These are phyloP conservation scores for Halocynthia aurantium DNA, from an alignment of 23 tunicate species.

Conservation along the genomic window DNA sequence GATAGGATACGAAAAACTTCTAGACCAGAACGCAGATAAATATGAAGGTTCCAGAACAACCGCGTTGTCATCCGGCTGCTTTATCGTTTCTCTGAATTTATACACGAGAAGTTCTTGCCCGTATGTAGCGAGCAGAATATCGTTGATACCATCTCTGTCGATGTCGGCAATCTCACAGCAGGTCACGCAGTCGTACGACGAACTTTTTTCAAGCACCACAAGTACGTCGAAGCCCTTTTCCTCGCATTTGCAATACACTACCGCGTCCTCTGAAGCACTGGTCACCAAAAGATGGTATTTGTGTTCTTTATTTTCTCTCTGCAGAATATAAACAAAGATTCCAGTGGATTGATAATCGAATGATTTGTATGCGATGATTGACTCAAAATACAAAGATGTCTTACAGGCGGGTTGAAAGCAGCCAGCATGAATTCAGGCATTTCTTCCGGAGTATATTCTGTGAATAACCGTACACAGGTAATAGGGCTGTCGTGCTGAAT, in stretches of 20 bases:
- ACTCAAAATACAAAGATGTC: neutral
- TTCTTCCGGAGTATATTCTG: neutral
- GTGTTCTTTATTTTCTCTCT: neutral
- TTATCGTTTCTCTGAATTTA: slow-evolving; percentile 4
- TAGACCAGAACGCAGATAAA: slow-evolving; percentile 44
- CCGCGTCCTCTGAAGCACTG: slow-evolving; percentile 61
- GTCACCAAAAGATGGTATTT: slow-evolving; percentile 43
- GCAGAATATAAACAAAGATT: neutral
- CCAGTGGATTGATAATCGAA: too few species aligned
- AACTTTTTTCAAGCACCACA: slow-evolving; percentile 33
- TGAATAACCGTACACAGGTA: slow-evolving; percentile 28
- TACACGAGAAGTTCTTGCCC: slow-evolving; percentile 64
- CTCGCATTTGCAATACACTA: slow-evolving; percentile 41
- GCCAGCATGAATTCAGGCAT: slow-evolving; percentile 14
- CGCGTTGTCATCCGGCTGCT: neutral
- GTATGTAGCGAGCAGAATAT: slow-evolving; percentile 73
- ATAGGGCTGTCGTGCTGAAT: slow-evolving; percentile 69
- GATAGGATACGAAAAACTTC: slow-evolving; percentile 51
- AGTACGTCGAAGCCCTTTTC: slow-evolving; percentile 42
- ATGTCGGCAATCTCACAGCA: slow-evolving; percentile 67
- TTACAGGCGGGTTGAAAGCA: neutral
- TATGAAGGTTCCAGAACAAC: neutral
- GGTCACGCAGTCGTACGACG: slow-evolving; percentile 43
- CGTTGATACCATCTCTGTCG: slow-evolving; percentile 40
- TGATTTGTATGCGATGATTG: too few species aligned